phyloP scores from a whole-genome alignment of 2,113 vertebrate species.

The Agelaius tricolor region DNA sequence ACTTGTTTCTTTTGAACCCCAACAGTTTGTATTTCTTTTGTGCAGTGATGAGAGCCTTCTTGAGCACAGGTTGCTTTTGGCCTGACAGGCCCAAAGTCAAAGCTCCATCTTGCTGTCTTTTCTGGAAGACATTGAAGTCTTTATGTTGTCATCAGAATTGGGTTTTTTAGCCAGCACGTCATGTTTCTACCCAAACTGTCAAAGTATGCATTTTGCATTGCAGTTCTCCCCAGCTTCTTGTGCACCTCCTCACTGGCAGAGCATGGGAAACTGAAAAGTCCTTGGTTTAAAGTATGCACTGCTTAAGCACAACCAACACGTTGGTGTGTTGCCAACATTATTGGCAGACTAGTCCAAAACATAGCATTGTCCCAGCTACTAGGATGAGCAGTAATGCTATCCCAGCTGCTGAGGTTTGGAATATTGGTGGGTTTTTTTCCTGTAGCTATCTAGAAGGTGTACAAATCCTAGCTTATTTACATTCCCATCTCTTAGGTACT shows the following conservation, averaged over 20 bases:
- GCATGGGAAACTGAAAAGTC: neutral
- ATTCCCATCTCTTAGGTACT: neutral
- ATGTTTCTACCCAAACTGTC: neutral
- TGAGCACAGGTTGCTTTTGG: neutral
- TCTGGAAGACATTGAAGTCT: neutral
- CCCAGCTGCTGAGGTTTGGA: neutral
- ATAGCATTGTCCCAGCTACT: neutral
- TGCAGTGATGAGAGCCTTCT: neutral
- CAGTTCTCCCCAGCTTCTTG: neutral
- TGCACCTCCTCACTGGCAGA: neutral
- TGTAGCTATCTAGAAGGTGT: neutral
- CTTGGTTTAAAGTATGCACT: neutral
- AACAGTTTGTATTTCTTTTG: neutral
- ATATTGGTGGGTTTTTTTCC: neutral
- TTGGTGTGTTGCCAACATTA: neutral
- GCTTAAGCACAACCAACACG: neutral
- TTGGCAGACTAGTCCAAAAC: neutral
- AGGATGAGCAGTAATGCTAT: rapidly evolving
- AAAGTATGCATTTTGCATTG: rapidly evolving
- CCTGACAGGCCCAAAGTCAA: neutral
- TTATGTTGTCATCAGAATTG: neutral
- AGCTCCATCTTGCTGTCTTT: neutral
- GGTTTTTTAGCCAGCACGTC: neutral
- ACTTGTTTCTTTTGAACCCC: neutral
- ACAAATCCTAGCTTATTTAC: neutral